These are phyloP conservation scores for Acrobasis consociella DNA, from an alignment of 2,888 invertebrate species.

Conservation along the genomic window DNA sequence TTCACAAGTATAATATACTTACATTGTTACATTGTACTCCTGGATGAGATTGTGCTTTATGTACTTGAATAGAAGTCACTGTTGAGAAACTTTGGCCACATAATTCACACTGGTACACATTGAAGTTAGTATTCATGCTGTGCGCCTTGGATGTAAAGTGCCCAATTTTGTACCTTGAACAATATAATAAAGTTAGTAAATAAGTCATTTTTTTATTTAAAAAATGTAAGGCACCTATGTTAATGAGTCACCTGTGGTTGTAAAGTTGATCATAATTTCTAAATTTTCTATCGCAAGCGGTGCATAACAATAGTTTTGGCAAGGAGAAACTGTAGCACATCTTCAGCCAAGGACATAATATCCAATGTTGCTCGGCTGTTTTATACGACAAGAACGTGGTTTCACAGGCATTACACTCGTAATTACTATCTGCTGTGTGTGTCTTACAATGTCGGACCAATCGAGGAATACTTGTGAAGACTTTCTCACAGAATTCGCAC, in stretches of 20 bases:
- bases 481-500: conserved; percentile 77
- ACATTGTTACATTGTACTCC: conserved; percentile 46
- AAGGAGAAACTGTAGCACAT: conserved; percentile 66
- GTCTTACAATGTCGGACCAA: conserved; percentile 65
- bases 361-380: conserved; percentile 71
- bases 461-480: conserved; percentile 73
- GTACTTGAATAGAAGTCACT: conserved; percentile 54
- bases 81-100: conserved; percentile 63
- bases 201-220: neutral
- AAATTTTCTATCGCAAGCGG: conserved; percentile 75
- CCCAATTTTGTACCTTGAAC: conserved; percentile 67
- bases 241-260: conserved; percentile 64
- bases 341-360: conserved; percentile 65
- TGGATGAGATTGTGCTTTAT: conserved; percentile 61
- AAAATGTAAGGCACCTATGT: neutral
- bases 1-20: conserved; percentile 30
- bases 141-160: conserved; percentile 68
- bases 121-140: conserved; percentile 42
- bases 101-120: conserved; percentile 73
- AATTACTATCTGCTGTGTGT: conserved; percentile 86
- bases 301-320: conserved; percentile 71
- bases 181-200: conserved; percentile 13
- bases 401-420: conserved; percentile 83
- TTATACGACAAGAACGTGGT: conserved; percentile 64
- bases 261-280: conserved; percentile 75